Base-by-base conservation (phyloP, 1,140 invertebrate genomes). In the Plectus sambesii region DNA sequence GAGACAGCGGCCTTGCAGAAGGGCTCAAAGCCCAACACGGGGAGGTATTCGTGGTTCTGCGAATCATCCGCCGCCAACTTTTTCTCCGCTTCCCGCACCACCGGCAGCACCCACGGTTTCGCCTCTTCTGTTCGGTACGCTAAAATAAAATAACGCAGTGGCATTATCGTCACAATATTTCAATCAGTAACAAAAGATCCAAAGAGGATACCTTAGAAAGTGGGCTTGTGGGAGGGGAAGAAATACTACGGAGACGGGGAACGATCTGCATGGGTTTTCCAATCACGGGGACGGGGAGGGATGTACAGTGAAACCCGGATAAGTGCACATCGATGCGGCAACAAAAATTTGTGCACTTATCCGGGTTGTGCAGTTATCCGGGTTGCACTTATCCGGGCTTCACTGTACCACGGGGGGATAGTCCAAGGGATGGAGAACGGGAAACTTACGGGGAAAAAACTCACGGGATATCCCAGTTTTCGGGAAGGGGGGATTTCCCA, bases 381-480 rank as follows among this genome's bases (percentile, higher is more conserved):
- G 94, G 82, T 6, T 87, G 87, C 24, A 94, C 74, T 73, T 97
- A 97, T 72, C 96, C 89, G 71, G 94, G 87, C 64, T 90, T 89
- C 39, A 90, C 75, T 2, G 78, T 77, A 17, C 78, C 74, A 74
- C 93, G 84, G 26, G 73, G 73, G 17, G 85, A 82, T 66, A 94
- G 77, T 46, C 76, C 29, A 37, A 35, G n/a, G n/a, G n/a, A n/a
- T n/a, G n/a, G n/a, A n/a, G n/a, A n/a, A n/a, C n/a, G n/a, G n/a
- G n/a, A n/a, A n/a, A n/a, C n/a, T n/a, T n/a, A n/a, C n/a, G n/a
- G n/a, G n/a, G n/a, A n/a, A n/a, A n/a, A n/a, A n/a, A n/a, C n/a
- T n/a, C n/a, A n/a, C n/a, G n/a, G n/a, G n/a, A n/a, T n/a, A n/a
- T n/a, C n/a, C n/a, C n/a, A 41, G 12, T 39, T 27, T 47, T 4